Evolutionary conservation across 2,113 vertebrate genomes (phyloP).

Genomic region (Madoqua kirkii): DNA sequence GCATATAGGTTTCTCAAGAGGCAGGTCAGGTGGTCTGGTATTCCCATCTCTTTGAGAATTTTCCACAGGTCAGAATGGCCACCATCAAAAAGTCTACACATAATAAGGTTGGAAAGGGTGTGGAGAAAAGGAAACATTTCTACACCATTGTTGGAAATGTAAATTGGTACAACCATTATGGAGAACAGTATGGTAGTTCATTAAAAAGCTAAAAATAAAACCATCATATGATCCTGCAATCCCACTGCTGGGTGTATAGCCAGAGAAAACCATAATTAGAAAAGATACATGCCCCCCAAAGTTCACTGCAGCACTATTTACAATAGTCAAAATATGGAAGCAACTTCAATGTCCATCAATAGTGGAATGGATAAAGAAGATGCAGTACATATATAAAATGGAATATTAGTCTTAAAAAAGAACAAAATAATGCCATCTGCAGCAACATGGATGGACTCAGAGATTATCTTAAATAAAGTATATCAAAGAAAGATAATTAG

Average conservation of each 20-base stretch:
- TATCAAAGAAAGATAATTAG: neutral
- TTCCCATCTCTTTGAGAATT: too few species aligned
- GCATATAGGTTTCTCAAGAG: neutral
- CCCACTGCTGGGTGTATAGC: too few species aligned
- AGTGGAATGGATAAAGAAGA: neutral
- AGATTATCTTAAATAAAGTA: neutral
- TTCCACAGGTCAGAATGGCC: neutral
- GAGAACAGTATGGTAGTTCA: too few species aligned
- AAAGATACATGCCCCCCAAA: neutral
- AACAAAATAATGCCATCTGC: neutral
- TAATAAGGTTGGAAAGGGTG: too few species aligned
- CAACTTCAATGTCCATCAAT: neutral
- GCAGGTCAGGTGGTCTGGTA: neutral
- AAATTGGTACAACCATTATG: too few species aligned
- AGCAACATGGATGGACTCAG: neutral
- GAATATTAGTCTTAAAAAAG: neutral
- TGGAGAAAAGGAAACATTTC: too few species aligned
- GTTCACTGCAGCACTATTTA: neutral
- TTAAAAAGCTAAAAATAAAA: too few species aligned
- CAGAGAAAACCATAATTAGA: neutral
- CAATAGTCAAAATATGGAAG: neutral
- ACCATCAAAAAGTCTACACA: too few species aligned
- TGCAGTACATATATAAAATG: neutral
- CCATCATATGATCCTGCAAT: too few species aligned
- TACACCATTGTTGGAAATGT: too few species aligned